Base-by-base conservation (phyloP, 2,797 vertebrate species). In the Lepidocolaptes lacrymiger region DNA sequence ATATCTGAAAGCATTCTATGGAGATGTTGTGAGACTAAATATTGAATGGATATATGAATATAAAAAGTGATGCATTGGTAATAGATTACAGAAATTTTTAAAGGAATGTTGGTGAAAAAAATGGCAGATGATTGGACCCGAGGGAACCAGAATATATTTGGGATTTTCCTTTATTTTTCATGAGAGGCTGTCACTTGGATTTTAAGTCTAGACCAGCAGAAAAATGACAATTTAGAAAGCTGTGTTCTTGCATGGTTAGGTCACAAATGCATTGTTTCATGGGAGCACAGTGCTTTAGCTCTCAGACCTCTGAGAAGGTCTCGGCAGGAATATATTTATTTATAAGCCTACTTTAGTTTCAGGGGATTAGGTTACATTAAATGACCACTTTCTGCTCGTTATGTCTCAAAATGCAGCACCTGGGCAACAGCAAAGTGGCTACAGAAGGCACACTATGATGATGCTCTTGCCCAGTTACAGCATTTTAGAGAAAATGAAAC, bases 1-100 rank as follows among this genome's bases (percentile, higher is more conserved):
- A 77, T 92, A 89, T 74, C 84, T 93, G 90, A 92, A 94, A 95
- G 93, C 68, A 39, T 77, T 87, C 90, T 95, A 85, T 91, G 84
- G 91, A 93, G 51, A 59, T 80, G 84, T 76, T 90, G 91, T 94
- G 93, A 94, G 63, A 72, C 51, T 94, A 96, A 89, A 93, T 95
- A 87, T 19, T 81, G 82, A 90, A 91, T 82, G 92, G 89, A 71
- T 86, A 94, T 59, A 85, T 84, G 75, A 82, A 51, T 79, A 89
- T 74, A 58, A 94, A 62, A 84, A 77, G 81, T 91, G 85, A 86
- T 85, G 89, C 73, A 39, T 61, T 88, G 15, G 9, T 88, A 77
- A 83, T 7, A 55, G 73, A 66, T 51, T 61, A 89, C 44, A 87
- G 83, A 64, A 34, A 12, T 34, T 73, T 80, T 46, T 17, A 22